Evolutionary conservation across 2,797 vertebrate genomes (phyloP).

Genomic region (Rhinogobio ventralis): DNA sequence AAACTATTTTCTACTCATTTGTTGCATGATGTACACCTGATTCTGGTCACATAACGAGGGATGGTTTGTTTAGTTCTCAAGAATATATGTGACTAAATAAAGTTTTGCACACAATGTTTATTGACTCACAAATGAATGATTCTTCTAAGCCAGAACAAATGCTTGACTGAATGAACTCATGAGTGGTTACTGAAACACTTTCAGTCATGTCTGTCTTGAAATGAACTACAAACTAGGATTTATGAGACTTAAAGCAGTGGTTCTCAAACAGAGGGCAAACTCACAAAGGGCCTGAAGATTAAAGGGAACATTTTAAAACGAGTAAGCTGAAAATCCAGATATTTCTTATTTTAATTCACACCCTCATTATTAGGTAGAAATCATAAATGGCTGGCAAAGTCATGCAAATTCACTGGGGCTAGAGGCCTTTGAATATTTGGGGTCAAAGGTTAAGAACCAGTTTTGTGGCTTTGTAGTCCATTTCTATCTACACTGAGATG

Average conservation of each 20-base stretch:
- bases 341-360: too few species aligned
- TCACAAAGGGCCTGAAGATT: neutral
- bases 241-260: neutral
- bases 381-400: too few species aligned
- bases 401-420: neutral
- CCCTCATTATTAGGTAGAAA: too few species aligned
- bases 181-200: neutral
- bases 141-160: neutral
- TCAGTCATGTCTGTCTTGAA: neutral
- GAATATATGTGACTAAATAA: neutral
- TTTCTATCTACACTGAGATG: neutral
- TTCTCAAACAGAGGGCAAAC: neutral
- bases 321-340: too few species aligned
- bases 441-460: neutral
- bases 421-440: neutral
- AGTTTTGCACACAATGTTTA: conserved; percentile 2
- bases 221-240: neutral
- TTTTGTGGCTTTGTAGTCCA: neutral
- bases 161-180: neutral
- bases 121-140: neutral
- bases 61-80: neutral
- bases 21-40: neutral
- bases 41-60: neutral
- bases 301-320: neutral
- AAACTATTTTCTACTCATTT: neutral